These are phyloP conservation scores for Drosophila nigromelanica DNA, from an alignment of 1,140 invertebrate genomes.

Conservation along the genomic window DNA sequence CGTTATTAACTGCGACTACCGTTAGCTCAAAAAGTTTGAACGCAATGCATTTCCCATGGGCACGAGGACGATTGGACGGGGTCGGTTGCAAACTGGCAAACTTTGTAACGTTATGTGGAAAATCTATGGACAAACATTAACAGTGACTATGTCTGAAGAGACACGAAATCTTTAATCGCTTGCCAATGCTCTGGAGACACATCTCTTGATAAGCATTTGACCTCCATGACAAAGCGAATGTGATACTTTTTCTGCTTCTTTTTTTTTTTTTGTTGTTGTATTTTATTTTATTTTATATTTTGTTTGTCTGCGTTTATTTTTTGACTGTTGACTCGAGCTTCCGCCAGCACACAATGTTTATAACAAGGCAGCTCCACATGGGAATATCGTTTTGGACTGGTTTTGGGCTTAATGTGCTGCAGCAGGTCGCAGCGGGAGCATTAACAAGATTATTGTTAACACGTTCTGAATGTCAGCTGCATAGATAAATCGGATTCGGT, in stretches of 20 bases:
- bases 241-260: constrained; percentile 20
- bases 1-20: constrained; percentile 31
- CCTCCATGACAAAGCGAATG: constrained; percentile 36
- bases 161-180: constrained; percentile 73
- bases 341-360: constrained; percentile 25
- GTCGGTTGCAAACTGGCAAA: constrained; percentile 10
- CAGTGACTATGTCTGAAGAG: constrained; percentile 12
- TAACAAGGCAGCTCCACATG: neutral
- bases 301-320: constrained; percentile 51
- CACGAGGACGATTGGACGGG: neutral
- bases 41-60: constrained; percentile 29
- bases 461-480: neutral
- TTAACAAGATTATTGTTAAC: constrained; percentile 4
- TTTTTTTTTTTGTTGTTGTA: constrained; percentile 20
- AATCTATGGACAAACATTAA: constrained; percentile 25
- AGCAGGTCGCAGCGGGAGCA: neutral
- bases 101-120: constrained; percentile 43
- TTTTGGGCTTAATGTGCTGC: neutral
- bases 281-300: constrained; percentile 38
- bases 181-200: constrained; percentile 70
- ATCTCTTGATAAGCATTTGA: constrained; percentile 72
- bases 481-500: neutral
- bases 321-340: constrained; percentile 40
- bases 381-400: neutral
- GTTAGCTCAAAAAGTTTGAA: constrained; percentile 18